A percentile compares a stretch with the other conserved stretches of the same genome.
These are phyloP conservation scores for Cheirogaleus major DNA, from an alignment of 2,797 vertebrate species.

Conservation along the genomic window DNA sequence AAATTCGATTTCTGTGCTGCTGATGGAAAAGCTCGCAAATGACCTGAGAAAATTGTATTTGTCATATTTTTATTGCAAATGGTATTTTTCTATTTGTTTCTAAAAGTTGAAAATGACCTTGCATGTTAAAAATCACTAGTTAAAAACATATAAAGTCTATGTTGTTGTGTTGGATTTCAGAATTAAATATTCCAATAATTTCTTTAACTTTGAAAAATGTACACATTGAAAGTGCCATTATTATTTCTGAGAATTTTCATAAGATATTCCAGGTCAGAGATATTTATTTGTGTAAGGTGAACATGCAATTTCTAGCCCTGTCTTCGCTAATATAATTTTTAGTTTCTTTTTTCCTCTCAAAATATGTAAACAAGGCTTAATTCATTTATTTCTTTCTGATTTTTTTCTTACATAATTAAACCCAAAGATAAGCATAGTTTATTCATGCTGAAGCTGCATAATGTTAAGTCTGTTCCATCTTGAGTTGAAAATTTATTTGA, in stretches of 20 bases:
- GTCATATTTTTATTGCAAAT: conserved; percentile 48
- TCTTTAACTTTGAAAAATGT: background rate
- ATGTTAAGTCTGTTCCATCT: conserved; percentile 8
- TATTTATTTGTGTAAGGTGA: background rate
- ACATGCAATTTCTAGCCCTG: background rate
- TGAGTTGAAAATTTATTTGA: conserved; percentile 14
- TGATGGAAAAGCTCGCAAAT: conserved; percentile 59
- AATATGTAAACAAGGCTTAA: conserved; percentile 25
- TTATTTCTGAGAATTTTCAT: conserved; percentile 25
- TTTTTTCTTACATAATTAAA: background rate
- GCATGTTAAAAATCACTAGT: conserved; percentile 27
- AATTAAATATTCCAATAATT: conserved; percentile 19
- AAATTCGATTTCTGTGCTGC: conserved; percentile 58
- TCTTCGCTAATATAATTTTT: background rate
- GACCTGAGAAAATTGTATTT: conserved; percentile 52
- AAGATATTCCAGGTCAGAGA: conserved; percentile 50
- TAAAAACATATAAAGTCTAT: background rate
- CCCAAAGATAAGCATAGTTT: background rate
- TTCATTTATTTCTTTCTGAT: conserved; percentile 3
- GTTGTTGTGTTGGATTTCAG: background rate
- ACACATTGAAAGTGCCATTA: background rate
- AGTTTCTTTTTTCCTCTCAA: background rate
- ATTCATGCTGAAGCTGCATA: conserved; percentile 26
- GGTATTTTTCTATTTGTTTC: conserved; percentile 29
- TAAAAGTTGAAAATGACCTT: conserved; percentile 52